phyloP scores from a whole-genome alignment of 2,113 vertebrate genomes.

The Rhodinocichla rosea region DNA sequence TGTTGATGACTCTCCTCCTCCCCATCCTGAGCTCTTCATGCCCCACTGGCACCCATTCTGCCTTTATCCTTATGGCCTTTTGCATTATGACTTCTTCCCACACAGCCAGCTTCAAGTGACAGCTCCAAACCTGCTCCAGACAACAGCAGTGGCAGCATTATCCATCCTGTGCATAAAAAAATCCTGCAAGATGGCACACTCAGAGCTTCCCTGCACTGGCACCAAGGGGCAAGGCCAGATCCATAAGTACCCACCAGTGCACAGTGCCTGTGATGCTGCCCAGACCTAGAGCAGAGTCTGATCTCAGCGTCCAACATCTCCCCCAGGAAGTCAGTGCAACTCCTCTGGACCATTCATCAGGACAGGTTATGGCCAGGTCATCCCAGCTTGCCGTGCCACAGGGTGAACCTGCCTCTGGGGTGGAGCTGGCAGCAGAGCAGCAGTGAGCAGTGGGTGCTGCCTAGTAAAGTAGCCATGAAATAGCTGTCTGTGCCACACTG shows the following conservation, averaged over 20 bases:
- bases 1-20: background rate
- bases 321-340: accelerated
- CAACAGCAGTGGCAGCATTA: background rate
- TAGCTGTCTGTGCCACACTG: background rate
- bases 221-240: accelerated
- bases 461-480: background rate
- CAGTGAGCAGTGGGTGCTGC: background rate
- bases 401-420: background rate
- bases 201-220: background rate
- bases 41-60: accelerated
- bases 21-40: background rate
- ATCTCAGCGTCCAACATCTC: background rate
- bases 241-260: accelerated
- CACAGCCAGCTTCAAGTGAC: background rate
- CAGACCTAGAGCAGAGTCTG: background rate
- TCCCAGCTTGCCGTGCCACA: accelerated
- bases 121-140: background rate
- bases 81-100: background rate
- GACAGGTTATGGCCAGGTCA: background rate
- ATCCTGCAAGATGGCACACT: background rate
- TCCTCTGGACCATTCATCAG: background rate
- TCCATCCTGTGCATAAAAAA: background rate
- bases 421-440: background rate
- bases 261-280: background rate
- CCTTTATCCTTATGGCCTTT: background rate